Evolutionary conservation across 2,797 vertebrate species (phyloP).

Genomic region (Brotula barbata): DNA sequence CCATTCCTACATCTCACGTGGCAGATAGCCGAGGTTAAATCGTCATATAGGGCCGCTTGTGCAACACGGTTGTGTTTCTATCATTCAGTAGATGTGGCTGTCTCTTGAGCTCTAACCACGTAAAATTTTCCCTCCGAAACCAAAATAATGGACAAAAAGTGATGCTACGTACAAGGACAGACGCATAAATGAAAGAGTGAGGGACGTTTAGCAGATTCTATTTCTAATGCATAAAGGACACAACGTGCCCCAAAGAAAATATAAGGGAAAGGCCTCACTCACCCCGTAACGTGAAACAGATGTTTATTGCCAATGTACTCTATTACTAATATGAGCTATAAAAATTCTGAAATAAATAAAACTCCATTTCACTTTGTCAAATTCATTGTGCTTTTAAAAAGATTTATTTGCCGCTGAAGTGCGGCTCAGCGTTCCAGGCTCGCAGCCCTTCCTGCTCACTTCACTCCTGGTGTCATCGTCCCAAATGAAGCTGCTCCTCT

Average conservation of each 20-base stretch:
- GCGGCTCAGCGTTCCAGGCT: constrained; percentile 24
- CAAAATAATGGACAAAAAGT: constrained; percentile 31
- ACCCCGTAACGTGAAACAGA: constrained; percentile 64
- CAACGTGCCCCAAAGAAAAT: constrained; percentile 64
- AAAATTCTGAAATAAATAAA: constrained; percentile 60
- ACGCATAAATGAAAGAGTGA: constrained; percentile 42
- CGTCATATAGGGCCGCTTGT: constrained; percentile 25
- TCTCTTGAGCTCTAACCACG: constrained; percentile 22
- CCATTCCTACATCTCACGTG: constrained; percentile 46
- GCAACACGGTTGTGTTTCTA: constrained; percentile 18
- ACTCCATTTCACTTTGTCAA: constrained; percentile 64
- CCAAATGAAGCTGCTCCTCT: constrained; percentile 35
- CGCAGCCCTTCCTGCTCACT: constrained; percentile 31
- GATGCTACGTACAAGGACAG: constrained; percentile 25
- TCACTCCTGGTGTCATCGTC: constrained; percentile 49
- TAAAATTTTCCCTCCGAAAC: constrained; percentile 25
- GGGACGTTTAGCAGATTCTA: constrained; percentile 54
- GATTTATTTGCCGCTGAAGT: constrained; percentile 63
- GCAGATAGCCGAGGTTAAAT: constrained; percentile 48
- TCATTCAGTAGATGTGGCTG: constrained; percentile 24
- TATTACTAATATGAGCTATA: constrained; percentile 67
- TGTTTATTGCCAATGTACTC: constrained; percentile 58
- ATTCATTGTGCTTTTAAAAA: constrained; percentile 59
- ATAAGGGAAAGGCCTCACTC: constrained; percentile 63
- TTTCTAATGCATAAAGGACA: constrained; percentile 61